Conservation (phyloP, 2,797 vertebrate species). For the Falco novaeseelandiae region DNA sequence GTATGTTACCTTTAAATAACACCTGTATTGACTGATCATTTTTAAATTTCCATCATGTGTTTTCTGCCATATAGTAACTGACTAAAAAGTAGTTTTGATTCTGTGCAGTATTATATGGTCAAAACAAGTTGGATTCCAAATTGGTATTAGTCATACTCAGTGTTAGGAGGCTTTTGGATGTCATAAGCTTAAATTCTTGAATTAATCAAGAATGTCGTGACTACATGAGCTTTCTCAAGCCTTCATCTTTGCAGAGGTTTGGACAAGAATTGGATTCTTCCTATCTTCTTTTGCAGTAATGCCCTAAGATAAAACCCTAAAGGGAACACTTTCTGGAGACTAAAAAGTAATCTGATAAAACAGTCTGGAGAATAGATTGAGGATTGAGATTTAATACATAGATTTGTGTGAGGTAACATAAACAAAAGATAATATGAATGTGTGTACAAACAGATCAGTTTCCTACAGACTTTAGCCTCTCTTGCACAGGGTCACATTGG, state of each 20-base stretch:
- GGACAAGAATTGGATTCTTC: not conserved
- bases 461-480: not conserved
- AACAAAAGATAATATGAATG: not conserved
- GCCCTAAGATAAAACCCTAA: not conserved
- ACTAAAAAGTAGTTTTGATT: not conserved
- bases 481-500: not conserved
- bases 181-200: not conserved
- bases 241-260: not conserved
- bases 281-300: not conserved
- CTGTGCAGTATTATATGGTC: not conserved
- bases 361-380: not conserved
- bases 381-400: not conserved
- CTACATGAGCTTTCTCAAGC: not conserved
- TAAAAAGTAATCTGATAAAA: not conserved
- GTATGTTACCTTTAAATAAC: not conserved
- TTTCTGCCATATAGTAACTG: not conserved
- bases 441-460: not conserved
- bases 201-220: not conserved
- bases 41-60: not conserved
- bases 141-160: not conserved
- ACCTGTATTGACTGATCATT: not conserved
- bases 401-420: not conserved
- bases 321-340: not conserved
- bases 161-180: not conserved
- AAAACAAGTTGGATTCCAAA: not conserved